Evolutionary conservation across 2,113 vertebrate species (phyloP).

Genomic region (Silurus meridionalis): DNA sequence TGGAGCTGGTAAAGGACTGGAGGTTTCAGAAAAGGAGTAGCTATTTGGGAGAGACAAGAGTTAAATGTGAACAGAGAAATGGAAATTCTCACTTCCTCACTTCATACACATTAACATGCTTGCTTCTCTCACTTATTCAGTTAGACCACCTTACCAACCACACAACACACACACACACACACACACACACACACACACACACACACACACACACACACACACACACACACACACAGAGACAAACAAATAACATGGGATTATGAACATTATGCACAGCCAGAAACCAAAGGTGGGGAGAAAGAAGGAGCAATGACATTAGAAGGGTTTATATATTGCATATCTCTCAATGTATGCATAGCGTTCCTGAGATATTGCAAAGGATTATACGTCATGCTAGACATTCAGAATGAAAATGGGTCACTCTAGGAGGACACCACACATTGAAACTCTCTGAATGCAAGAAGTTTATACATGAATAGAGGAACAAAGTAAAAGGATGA

Average conservation of each 20-base stretch:
- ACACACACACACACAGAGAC: constrained; percentile 28
- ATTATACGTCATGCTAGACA: neutral
- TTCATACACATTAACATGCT: constrained; percentile 47
- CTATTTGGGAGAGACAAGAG: constrained; percentile 32
- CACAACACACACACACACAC: constrained; percentile 1
- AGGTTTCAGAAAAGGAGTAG: constrained; percentile 39
- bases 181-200: constrained; percentile 42
- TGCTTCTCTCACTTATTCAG: constrained; percentile 22
- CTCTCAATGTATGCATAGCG: constrained; percentile 32
- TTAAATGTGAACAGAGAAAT: constrained; percentile 42
- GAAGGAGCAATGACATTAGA: constrained; percentile 13
- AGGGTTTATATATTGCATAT: constrained; percentile 24
- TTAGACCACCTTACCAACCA: constrained; percentile 6
- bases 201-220: constrained; percentile 31
- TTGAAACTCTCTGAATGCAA: constrained; percentile 56
- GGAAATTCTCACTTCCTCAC: constrained; percentile 45
- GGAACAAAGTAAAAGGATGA: constrained; percentile 51
- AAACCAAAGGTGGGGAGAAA: constrained; percentile 16
- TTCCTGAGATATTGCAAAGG: constrained; percentile 31
- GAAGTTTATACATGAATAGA: constrained; percentile 54
- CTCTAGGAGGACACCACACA: constrained; percentile 6
- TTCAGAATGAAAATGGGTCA: neutral
- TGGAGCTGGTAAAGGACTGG: constrained; percentile 39
- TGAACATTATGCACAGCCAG: constrained; percentile 2
- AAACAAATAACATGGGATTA: neutral